Conservation (phyloP, 2,113 vertebrate species). For the Ammodramus savannarum region DNA sequence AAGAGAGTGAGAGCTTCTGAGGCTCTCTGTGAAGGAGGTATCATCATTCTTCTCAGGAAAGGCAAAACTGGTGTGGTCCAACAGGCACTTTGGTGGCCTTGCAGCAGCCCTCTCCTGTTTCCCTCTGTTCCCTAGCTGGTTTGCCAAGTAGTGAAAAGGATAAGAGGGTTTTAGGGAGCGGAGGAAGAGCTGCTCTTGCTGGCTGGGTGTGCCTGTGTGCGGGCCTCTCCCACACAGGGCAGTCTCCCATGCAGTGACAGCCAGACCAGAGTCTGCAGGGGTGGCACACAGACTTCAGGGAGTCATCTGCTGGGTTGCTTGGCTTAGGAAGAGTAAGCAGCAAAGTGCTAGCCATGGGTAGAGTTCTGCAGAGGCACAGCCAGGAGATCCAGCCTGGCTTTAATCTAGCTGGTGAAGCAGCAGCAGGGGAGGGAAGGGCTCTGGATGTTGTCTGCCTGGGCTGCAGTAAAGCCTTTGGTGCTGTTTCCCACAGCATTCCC, state of each 20-base stretch:
- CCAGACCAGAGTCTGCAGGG: neutral
- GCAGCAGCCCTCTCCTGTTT: neutral
- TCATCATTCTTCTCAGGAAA: neutral
- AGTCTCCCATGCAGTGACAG: neutral
- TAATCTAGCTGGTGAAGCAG: neutral
- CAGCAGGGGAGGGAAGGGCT: neutral
- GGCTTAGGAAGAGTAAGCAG: neutral
- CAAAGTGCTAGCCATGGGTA: neutral
- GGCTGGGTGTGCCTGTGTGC: accelerated
- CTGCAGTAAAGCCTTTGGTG: neutral
- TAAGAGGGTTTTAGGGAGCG: neutral
- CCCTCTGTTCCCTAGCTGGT: neutral
- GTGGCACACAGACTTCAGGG: neutral
- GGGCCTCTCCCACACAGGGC: neutral
- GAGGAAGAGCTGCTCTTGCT: neutral
- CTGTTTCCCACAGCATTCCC: neutral
- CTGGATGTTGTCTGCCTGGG: neutral
- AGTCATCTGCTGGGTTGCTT: neutral
- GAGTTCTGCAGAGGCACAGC: neutral
- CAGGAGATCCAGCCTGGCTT: neutral
- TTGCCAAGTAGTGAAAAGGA: neutral
- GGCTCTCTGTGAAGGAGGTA: neutral
- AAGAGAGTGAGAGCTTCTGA: neutral
- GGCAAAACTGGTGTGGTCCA: neutral
- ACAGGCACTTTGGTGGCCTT: neutral